phyloP scores from a whole-genome alignment of 2,113 vertebrate genomes.

The Odontophorus gujanensis region DNA sequence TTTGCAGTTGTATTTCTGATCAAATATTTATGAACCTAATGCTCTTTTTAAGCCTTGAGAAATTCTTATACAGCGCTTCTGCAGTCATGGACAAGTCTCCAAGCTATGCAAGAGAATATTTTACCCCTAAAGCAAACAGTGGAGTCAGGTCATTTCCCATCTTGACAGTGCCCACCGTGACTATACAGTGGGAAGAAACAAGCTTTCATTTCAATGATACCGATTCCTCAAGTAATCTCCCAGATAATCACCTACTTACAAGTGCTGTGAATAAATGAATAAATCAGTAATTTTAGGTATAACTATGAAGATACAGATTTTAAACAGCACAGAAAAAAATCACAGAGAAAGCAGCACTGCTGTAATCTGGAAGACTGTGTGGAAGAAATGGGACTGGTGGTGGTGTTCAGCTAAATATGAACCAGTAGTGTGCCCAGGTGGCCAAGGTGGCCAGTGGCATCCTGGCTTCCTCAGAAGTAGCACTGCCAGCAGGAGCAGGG shows the following conservation, averaged over 20 bases:
- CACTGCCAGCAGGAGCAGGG: too few relatives aligned
- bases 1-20: constrained; percentile 8
- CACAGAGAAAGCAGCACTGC: background rate
- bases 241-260: background rate
- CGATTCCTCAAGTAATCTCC: background rate
- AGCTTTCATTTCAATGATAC: background rate
- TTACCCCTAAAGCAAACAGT: background rate
- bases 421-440: too few relatives aligned
- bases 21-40: background rate
- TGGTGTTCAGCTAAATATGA: too few relatives aligned
- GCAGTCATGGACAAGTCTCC: background rate
- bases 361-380: background rate
- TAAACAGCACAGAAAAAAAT: background rate
- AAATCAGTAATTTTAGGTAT: background rate
- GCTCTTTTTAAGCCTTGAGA: background rate
- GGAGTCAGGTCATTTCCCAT: background rate
- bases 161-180: background rate
- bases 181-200: background rate
- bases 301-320: background rate
- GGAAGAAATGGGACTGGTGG: too few relatives aligned
- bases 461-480: too few relatives aligned
- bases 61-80: background rate
- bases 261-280: rapidly evolving
- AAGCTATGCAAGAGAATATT: background rate
- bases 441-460: too few relatives aligned